phyloP scores from a whole-genome alignment of 2,888 invertebrate species.

The Clivina fossor region DNA sequence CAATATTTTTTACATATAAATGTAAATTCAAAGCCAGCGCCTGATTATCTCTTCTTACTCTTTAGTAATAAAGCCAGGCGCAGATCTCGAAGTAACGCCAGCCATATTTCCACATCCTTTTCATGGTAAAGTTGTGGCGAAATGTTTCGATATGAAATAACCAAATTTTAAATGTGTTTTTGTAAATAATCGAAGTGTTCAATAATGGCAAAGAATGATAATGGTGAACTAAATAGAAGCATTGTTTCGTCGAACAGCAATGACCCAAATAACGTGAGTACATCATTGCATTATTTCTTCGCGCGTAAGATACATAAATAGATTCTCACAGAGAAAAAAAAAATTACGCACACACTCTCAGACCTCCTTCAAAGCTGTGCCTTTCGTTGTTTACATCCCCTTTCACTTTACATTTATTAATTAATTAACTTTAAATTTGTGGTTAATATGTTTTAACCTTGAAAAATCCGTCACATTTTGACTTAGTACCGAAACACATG shows the following conservation, averaged over 20 bases:
- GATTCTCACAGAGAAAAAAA: conserved; percentile 22
- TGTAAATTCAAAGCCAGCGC: too few species aligned
- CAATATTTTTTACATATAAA: too few species aligned
- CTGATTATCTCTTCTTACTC: too few species aligned
- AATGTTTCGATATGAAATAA: conserved; percentile 49
- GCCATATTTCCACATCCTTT: conserved; percentile 54
- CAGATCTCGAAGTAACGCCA: conserved; percentile 41
- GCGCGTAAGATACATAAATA: conserved; percentile 33
- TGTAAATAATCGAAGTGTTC: conserved; percentile 43
- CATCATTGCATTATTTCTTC: conserved; percentile 12
- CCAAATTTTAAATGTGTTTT: conserved; percentile 43
- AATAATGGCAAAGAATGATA: conserved; percentile 50
- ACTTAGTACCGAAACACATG: conserved; percentile 20
- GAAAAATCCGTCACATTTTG: conserved; percentile 19
- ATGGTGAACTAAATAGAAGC: conserved; percentile 39
- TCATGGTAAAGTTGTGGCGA: conserved; percentile 51
- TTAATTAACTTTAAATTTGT: neutral
- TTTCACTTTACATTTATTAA: conserved; percentile 6
- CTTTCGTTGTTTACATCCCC: conserved; percentile 17
- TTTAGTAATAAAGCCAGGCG: too few species aligned
- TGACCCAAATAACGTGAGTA: conserved; percentile 35
- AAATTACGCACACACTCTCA: conserved; percentile 1
- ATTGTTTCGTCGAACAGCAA: conserved; percentile 15
- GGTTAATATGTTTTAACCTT: conserved; percentile 23
- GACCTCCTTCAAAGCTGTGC: conserved; percentile 23